Evolutionary conservation across 2,888 invertebrate species (phyloP).

Genomic region (Palloptera scutellata): DNA sequence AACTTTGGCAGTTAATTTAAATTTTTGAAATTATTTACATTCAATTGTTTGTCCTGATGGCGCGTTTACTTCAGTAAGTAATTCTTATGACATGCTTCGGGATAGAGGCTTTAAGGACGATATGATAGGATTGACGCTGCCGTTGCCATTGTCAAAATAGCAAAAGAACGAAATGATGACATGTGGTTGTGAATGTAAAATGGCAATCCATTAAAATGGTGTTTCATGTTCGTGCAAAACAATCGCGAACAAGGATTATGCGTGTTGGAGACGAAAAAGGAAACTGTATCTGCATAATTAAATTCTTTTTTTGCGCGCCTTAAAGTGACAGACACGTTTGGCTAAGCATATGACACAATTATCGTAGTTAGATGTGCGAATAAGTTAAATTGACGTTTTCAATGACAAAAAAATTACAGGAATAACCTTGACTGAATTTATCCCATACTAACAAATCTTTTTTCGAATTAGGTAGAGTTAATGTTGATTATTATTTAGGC

Average conservation of each 20-base stretch:
- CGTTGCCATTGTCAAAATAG: neutral
- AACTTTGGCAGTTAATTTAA: constrained; percentile 15
- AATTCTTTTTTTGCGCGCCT: no score
- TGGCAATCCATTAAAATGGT: neutral
- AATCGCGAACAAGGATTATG: constrained; percentile 3
- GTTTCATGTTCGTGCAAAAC: constrained; percentile 17
- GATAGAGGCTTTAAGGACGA: constrained; percentile 6
- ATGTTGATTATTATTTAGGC: no score
- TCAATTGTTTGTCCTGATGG: constrained; percentile 4
- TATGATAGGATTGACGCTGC: neutral
- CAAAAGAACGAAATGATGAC: neutral
- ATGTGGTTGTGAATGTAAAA: constrained; percentile 4
- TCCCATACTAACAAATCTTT: no score
- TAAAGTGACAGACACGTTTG: neutral
- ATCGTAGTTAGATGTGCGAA: neutral
- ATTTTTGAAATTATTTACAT: constrained; percentile 7
- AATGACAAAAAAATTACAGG: no score
- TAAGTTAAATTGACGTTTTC: no score
- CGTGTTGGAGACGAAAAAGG: no score
- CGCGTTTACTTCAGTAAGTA: neutral
- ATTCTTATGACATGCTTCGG: neutral
- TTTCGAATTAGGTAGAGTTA: no score
- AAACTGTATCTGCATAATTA: no score
- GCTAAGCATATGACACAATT: neutral
- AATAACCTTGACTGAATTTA: no score